Evolutionary conservation across 1,140 invertebrate species (phyloP).

Genomic region (Drosophila saltans): DNA sequence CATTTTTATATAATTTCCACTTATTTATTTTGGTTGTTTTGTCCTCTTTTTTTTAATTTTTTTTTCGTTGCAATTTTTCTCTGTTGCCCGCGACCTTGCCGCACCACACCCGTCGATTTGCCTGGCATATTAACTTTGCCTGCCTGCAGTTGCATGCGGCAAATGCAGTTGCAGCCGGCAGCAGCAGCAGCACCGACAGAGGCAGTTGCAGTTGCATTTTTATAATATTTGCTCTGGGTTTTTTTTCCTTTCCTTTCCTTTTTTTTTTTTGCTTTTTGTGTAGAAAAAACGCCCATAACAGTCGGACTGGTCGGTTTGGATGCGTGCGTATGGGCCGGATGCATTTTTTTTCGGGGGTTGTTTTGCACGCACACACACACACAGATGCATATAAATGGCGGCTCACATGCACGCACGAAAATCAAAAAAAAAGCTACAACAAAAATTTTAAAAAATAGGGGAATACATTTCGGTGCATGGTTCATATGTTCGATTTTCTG

Average conservation of each 20-base stretch:
- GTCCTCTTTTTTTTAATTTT: constrained; percentile 58
- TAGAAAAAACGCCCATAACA: constrained; percentile 77
- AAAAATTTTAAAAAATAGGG: constrained; percentile 61
- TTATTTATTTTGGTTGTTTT: constrained; percentile 81
- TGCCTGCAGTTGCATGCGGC: constrained; percentile 29
- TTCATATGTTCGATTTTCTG: constrained; percentile 58
- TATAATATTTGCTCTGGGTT: constrained; percentile 50
- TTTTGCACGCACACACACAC: constrained; percentile 56
- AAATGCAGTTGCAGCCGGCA: constrained; percentile 15
- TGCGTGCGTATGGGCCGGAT: constrained; percentile 42
- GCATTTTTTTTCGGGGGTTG: constrained; percentile 70
- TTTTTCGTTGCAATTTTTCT: constrained; percentile 9
- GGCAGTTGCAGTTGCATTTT: constrained; percentile 47
- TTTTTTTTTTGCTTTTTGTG: constrained; percentile 37
- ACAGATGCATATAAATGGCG: not conserved
- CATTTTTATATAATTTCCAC: constrained; percentile 82
- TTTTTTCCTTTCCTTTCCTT: constrained; percentile 22
- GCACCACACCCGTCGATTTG: constrained; percentile 53
- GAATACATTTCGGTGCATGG: constrained; percentile 58
- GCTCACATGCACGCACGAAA: constrained; percentile 38
- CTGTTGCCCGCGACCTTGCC: constrained; percentile 69
- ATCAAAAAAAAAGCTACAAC: constrained; percentile 27
- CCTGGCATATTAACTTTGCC: constrained; percentile 56
- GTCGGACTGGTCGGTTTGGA: constrained; percentile 59
- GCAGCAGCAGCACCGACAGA: constrained; percentile 18